These are phyloP conservation scores for Gadopsis bispinosus DNA, from an alignment of 2,797 vertebrate species.

Conservation along the genomic window DNA sequence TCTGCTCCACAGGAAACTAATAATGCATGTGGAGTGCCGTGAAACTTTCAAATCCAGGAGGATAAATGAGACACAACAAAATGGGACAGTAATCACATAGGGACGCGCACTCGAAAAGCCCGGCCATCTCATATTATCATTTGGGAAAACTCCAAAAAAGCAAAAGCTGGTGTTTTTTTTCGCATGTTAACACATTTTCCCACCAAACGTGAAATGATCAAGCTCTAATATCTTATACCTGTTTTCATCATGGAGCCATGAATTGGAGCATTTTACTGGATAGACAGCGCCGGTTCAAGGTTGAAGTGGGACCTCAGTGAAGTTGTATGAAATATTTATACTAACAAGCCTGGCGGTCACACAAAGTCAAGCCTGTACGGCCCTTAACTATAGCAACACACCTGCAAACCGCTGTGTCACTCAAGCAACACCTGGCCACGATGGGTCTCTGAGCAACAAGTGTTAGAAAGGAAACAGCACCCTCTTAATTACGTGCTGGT, in stretches of 20 bases:
- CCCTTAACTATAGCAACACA: constrained; percentile 56
- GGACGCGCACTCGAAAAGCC: constrained; percentile 8
- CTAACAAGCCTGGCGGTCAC: constrained; percentile 12
- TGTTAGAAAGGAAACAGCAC: constrained; percentile 40
- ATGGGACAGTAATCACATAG: not conserved
- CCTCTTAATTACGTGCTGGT: constrained; percentile 43
- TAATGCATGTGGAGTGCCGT: not conserved
- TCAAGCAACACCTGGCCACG: constrained; percentile 68
- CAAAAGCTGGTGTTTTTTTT: not conserved
- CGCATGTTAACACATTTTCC: not conserved
- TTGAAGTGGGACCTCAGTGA: constrained; percentile 16
- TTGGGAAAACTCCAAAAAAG: constrained; percentile 6
- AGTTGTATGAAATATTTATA: constrained; percentile 41
- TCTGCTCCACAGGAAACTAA: constrained; percentile 3
- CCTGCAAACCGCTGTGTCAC: constrained; percentile 51
- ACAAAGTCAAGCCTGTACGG: constrained; percentile 1
- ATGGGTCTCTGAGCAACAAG: constrained; percentile 81
- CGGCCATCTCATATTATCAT: not conserved
- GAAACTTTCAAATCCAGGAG: not conserved
- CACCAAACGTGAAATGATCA: not conserved
- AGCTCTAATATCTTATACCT: not conserved
- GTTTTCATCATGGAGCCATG: not conserved
- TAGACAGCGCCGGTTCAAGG: constrained; percentile 23
- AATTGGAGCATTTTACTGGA: constrained; percentile 18
- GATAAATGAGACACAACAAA: not conserved